Base-by-base conservation (phyloP, 1,140 invertebrate genomes). In the Neoseiulus cucumeris region DNA sequence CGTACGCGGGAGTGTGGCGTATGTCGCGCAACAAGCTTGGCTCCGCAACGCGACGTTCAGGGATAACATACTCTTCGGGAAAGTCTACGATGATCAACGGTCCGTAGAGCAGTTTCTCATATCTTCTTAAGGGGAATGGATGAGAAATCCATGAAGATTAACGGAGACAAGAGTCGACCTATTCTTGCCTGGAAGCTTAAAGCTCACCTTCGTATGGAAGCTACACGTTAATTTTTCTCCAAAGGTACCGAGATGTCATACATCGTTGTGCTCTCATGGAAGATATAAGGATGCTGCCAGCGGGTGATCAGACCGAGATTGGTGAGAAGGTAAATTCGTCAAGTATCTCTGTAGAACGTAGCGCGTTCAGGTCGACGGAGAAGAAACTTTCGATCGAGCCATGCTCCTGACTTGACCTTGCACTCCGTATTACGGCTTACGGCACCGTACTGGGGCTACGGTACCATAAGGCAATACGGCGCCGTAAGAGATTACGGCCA, bases 21-120 rank as follows among this genome's bases (percentile, higher is more conserved):
- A 79, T 68, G 79, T 79, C 1, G 68, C 78, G 6, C 78, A 79
- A 64, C 75, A 78, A 66, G 75, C 78, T 0, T 79, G 78, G 78
- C 76, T 79, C 22, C 73, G 75, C 66, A 79, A 78, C 71, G 71
- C 72, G 6, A 77, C 76, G 20, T 68, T 77, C 1, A 70, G 73
- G 30, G 73, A 78, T 6, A 79, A 79, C 69, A 78, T 79, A 44
- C 39, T 77, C 6, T 78, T 80, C 70, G 75, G 73, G 17, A 68
- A 71, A 44, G 1, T 28, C 4, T 69, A 30, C 39, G 66, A 71
- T 42, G n/a, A 64, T 2, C 78, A 47, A 80, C 80, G 66, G 83
- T 44, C 12, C 12, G 42, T 44, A 12, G n/a, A n/a, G n/a, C n/a
- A n/a, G n/a, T n/a, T n/a, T n/a, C n/a, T n/a, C n/a, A n/a, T n/a